Conservation (phyloP, 2,888 invertebrate genomes). For the Melanostoma scalare region DNA sequence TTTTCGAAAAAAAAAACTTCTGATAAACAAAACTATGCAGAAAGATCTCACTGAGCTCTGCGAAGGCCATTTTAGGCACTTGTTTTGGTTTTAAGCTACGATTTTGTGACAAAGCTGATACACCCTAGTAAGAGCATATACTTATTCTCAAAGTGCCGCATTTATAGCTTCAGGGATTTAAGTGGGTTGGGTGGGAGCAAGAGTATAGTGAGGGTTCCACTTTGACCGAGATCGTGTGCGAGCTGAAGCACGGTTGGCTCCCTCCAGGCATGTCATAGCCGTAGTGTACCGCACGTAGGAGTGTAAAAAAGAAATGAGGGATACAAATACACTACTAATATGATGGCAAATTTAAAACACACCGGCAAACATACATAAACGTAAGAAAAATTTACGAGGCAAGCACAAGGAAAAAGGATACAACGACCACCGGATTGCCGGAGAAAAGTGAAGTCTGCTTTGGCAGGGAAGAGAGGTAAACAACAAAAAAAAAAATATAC, state of each 20-base stretch:
- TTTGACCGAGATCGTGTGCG: constrained; percentile 52
- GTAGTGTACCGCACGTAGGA: not conserved
- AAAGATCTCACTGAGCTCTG: too few species aligned
- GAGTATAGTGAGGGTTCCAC: not conserved
- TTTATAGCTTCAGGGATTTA: constrained; percentile 48
- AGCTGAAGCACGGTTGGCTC: not conserved
- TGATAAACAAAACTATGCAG: too few species aligned
- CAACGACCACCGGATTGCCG: constrained; percentile 33
- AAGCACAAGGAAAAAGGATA: constrained; percentile 39
- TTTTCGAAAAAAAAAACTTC: too few species aligned
- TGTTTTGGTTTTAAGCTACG: constrained; percentile 17
- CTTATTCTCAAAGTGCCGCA: constrained; percentile 45
- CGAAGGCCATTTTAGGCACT: not conserved
- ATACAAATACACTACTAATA: constrained; percentile 64
- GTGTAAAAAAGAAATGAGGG: constrained; percentile 53
- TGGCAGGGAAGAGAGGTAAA: not conserved
- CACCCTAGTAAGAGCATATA: constrained; percentile 21
- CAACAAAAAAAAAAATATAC: not conserved
- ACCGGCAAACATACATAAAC: constrained; percentile 38
- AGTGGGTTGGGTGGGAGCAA: constrained; percentile 1
- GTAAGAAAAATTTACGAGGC: constrained; percentile 57
- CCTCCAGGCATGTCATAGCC: constrained; percentile 23
- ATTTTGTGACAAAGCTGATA: constrained; percentile 20
- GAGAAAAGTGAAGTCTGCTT: constrained; percentile 41
- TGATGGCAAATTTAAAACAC: constrained; percentile 69